Percentiles rank a stretch among this genome's conserved stretches.
phyloP scores from a whole-genome alignment of 2,797 vertebrate genomes.

The Chrysocyon brachyurus region DNA sequence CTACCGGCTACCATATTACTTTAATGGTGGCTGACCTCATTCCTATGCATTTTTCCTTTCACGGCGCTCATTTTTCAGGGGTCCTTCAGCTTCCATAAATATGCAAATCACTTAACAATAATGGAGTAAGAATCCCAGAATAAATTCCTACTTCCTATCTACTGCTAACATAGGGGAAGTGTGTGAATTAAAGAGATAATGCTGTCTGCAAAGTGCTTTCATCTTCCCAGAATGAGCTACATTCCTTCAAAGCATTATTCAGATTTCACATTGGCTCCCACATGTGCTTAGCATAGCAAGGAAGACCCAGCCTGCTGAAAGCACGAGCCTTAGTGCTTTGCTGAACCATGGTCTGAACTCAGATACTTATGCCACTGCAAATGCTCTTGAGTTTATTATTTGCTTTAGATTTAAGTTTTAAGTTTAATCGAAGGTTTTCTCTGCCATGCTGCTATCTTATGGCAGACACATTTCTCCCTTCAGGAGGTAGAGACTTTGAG shows the following conservation, averaged over 20 bases:
- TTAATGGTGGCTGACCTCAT: background rate
- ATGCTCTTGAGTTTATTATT: slow-evolving; percentile 28
- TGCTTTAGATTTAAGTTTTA: slow-evolving; percentile 32
- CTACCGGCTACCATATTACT: background rate
- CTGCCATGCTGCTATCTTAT: background rate
- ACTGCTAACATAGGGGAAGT: slow-evolving; percentile 46
- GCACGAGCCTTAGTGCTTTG: background rate
- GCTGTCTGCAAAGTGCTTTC: slow-evolving; percentile 65
- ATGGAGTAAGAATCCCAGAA: slow-evolving; percentile 65
- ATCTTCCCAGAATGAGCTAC: slow-evolving; percentile 67
- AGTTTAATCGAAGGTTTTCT: background rate
- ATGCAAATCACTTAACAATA: slow-evolving; percentile 52
- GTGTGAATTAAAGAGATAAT: slow-evolving; percentile 79
- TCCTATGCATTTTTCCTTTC: background rate
- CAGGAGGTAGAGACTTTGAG: slow-evolving; percentile 38
- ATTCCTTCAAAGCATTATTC: slow-evolving; percentile 71
- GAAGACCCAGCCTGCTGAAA: background rate
- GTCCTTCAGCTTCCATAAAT: slow-evolving; percentile 40
- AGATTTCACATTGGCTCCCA: slow-evolving; percentile 24
- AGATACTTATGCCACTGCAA: background rate
- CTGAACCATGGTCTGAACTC: background rate
- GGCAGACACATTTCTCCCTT: background rate
- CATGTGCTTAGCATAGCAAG: slow-evolving; percentile 64
- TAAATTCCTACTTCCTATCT: slow-evolving; percentile 68
- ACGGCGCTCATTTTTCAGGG: slow-evolving; percentile 31